phyloP scores from a whole-genome alignment of 2,888 invertebrate species.

The Sicus ferrugineus region DNA sequence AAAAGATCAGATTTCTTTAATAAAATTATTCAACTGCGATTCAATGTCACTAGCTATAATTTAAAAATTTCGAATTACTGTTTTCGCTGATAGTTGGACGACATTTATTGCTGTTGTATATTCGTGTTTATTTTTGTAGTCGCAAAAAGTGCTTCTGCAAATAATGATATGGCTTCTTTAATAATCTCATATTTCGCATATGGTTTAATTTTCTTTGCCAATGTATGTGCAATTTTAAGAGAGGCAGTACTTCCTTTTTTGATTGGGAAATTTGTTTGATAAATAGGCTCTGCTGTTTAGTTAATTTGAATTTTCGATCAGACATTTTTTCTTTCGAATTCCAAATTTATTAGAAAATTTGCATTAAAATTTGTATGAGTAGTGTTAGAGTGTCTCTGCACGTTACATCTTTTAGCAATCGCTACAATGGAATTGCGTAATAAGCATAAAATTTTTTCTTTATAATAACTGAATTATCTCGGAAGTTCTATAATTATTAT shows the following conservation, averaged over 20 bases:
- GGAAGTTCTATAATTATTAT: no score
- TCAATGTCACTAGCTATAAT: no score
- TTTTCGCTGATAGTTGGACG: neutral
- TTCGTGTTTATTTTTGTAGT: conserved; percentile 1
- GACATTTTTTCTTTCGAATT: neutral
- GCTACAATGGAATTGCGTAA: neutral
- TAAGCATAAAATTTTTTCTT: neutral
- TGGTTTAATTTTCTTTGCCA: neutral
- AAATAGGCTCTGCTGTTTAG: neutral
- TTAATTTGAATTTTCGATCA: neutral
- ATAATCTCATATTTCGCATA: neutral
- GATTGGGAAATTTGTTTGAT: neutral
- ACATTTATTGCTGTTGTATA: conserved; percentile 3
- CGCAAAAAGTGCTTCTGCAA: neutral
- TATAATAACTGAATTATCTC: no score
- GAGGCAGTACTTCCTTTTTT: neutral
- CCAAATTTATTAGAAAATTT: neutral
- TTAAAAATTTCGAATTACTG: neutral
- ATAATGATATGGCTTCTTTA: neutral
- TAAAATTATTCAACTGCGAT: neutral
- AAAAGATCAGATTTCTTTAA: neutral
- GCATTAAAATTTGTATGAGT: neutral
- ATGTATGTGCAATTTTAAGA: conserved; percentile 3
- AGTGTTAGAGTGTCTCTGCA: neutral
- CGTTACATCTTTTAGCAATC: neutral